Conservation (phyloP, 2,797 vertebrate species). For the Hyperoplus lanceolatus region DNA sequence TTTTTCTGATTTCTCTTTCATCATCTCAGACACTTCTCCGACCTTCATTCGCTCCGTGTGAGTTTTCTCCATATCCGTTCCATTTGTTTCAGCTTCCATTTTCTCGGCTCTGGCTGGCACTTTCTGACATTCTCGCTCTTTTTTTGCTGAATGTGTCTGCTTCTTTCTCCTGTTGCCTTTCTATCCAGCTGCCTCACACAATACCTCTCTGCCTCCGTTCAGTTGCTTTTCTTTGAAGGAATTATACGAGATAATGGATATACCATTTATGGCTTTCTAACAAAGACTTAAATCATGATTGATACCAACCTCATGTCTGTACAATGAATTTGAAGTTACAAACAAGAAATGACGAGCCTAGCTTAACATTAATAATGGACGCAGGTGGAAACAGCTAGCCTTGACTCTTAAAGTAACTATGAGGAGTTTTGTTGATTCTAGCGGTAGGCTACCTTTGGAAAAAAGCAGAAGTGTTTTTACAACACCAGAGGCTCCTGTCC, state of each 20-base stretch:
- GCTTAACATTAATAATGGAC: constrained; percentile 1
- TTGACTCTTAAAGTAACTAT: background rate
- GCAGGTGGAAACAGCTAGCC: background rate
- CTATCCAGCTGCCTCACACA: constrained; percentile 22
- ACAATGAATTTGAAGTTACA: background rate
- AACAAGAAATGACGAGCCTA: background rate
- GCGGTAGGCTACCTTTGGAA: no score
- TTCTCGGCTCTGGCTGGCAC: constrained; percentile 17
- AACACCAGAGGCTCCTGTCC: no score
- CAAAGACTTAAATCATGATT: background rate
- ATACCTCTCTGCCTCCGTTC: constrained; percentile 23
- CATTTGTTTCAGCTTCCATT: constrained; percentile 39
- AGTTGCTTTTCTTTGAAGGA: constrained; percentile 36
- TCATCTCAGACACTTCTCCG: constrained; percentile 42
- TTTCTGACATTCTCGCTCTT: constrained; percentile 12
- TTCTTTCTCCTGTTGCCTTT: constrained; percentile 12
- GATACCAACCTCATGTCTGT: background rate
- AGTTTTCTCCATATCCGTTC: constrained; percentile 29
- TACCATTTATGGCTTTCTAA: constrained; percentile 1
- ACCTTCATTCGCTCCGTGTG: constrained; percentile 12
- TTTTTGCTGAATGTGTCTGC: background rate
- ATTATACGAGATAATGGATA: constrained; percentile 24
- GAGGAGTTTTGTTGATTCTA: no score
- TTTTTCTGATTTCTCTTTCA: constrained; percentile 45
- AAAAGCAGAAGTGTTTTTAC: no score